phyloP scores from a whole-genome alignment of 2,113 vertebrate genomes.

The Lota lota region DNA sequence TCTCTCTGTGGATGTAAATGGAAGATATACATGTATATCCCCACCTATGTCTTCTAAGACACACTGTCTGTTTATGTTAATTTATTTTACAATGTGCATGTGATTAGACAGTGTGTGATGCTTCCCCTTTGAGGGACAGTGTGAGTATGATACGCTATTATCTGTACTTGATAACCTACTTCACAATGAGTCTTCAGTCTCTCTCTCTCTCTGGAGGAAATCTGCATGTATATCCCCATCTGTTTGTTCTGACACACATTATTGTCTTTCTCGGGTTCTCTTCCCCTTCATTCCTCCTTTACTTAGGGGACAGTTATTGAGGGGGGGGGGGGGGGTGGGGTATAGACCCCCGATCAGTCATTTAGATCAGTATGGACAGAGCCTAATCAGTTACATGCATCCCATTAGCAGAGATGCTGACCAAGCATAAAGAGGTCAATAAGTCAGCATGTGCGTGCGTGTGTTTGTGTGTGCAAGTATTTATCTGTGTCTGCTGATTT shows the following conservation, averaged over 20 bases:
- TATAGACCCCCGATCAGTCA: conserved; percentile 1
- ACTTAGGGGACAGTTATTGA: not conserved
- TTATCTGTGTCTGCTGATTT: not conserved
- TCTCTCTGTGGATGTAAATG: too few relatives aligned
- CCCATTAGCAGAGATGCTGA: conserved; percentile 9
- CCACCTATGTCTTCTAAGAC: too few relatives aligned
- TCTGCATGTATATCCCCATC: not conserved
- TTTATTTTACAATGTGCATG: too few relatives aligned
- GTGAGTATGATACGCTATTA: too few relatives aligned
- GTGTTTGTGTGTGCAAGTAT: not conserved
- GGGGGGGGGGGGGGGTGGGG: not conserved
- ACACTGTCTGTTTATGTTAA: too few relatives aligned
- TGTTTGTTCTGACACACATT: not conserved
- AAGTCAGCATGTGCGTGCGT: not conserved
- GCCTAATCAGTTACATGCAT: not conserved
- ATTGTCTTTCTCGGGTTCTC: not conserved
- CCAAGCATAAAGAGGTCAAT: conserved; percentile 10
- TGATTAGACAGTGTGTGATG: too few relatives aligned
- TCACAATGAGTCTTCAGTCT: too few relatives aligned
- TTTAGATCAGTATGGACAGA: not conserved
- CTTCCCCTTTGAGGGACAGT: too few relatives aligned
- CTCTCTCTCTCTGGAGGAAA: not conserved
- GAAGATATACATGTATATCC: too few relatives aligned
- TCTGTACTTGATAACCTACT: too few relatives aligned
- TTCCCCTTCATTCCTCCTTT: not conserved